Conservation (phyloP, 2,113 vertebrate species). For the Herpailurus yagouaroundi region DNA sequence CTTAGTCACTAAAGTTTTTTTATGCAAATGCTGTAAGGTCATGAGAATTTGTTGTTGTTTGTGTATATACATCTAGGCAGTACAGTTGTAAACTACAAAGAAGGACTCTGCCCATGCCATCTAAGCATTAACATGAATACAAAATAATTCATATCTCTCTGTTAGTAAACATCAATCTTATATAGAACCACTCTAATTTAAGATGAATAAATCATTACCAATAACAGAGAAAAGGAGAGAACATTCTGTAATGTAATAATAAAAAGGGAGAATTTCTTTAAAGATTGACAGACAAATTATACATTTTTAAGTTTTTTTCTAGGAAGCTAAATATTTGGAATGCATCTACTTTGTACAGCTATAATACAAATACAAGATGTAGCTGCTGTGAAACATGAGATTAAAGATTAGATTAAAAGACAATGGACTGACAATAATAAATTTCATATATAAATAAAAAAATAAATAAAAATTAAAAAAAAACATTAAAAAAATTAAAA, state of each 20-base stretch:
- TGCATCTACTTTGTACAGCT: neutral
- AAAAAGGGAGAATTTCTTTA: neutral
- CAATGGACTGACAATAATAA: neutral
- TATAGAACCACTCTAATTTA: neutral
- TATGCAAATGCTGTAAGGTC: neutral
- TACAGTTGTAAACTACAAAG: neutral
- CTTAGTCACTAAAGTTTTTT: neutral
- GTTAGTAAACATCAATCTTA: neutral
- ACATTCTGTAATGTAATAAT: neutral
- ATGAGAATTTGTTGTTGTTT: neutral
- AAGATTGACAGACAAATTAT: neutral
- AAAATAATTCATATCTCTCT: neutral
- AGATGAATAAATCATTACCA: constrained; percentile 39
- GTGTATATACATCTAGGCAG: neutral
- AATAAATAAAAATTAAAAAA: no score
- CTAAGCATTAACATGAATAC: neutral
- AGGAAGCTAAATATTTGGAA: neutral
- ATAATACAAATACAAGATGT: neutral
- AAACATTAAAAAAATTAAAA: no score
- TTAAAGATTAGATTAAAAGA: constrained; percentile 29
- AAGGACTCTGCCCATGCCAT: neutral
- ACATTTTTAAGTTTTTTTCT: neutral
- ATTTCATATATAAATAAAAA: no score
- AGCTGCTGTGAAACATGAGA: neutral
- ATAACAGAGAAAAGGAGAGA: neutral